Evolutionary conservation across 2,113 vertebrate genomes (phyloP).

Genomic region (Desmodus rotundus): DNA sequence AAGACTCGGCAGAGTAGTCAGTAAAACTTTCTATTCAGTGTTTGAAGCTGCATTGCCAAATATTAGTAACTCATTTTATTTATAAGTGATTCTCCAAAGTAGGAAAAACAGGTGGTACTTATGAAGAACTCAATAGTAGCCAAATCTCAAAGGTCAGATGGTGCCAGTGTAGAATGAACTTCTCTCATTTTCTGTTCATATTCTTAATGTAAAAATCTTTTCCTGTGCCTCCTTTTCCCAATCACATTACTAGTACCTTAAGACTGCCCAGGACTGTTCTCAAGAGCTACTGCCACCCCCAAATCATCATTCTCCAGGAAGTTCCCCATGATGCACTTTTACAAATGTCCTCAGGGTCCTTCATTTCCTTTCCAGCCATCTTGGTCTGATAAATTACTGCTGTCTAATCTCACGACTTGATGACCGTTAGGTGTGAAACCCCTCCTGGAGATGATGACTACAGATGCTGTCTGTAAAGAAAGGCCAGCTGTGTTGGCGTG

Average conservation of each 20-base stretch:
- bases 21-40: slow-evolving; percentile 63
- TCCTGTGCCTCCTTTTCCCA: background rate
- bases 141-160: slow-evolving; percentile 70
- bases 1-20: slow-evolving; percentile 55
- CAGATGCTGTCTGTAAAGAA: background rate
- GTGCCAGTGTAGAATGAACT: background rate
- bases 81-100: slow-evolving; percentile 63
- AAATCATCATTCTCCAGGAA: slow-evolving; percentile 2
- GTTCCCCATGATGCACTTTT: background rate
- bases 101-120: slow-evolving; percentile 63
- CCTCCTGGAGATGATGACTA: background rate
- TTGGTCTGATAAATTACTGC: background rate
- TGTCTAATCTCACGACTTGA: background rate
- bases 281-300: background rate
- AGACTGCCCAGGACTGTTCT: background rate
- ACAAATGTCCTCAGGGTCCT: background rate
- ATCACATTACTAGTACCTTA: background rate
- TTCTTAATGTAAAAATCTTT: slow-evolving; percentile 32
- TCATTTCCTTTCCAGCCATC: background rate
- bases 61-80: slow-evolving; percentile 75
- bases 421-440: background rate
- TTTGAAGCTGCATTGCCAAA: slow-evolving; percentile 50
- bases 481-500: background rate
- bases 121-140: slow-evolving; percentile 47
- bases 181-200: background rate